Percentiles rank a stretch among this genome's conserved stretches.
Evolutionary conservation across 1,140 invertebrate genomes (phyloP).

Genomic region (Subanguina moxae): DNA sequence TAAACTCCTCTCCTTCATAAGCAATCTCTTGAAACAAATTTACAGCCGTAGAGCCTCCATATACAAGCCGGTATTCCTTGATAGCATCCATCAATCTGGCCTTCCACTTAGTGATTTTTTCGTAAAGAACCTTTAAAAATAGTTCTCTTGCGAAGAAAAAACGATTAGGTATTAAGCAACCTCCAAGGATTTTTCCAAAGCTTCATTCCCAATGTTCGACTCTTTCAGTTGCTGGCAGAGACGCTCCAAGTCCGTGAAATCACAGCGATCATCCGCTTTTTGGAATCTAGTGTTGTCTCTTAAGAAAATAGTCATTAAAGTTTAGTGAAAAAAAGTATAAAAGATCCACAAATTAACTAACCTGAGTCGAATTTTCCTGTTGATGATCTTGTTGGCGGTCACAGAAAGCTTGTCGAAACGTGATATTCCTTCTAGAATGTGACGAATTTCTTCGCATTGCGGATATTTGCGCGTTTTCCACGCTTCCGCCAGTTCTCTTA

Average conservation of each 20-base stretch:
- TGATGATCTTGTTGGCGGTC: slow-evolving; percentile 16
- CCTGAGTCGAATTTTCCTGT: slow-evolving; percentile 34
- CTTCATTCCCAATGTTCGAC: slow-evolving; percentile 22
- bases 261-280: slow-evolving; percentile 34
- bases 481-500: slow-evolving; percentile 21
- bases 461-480: slow-evolving; percentile 26
- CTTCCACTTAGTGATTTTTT: slow-evolving; percentile 25
- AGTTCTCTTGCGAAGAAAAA: background rate
- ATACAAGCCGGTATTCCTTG: background rate
- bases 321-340: slow-evolving; percentile 2
- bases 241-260: slow-evolving; percentile 24
- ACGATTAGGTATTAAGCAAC: background rate
- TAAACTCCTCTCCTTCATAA: slow-evolving; percentile 18
- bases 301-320: background rate
- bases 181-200: slow-evolving; percentile 22
- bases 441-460: slow-evolving; percentile 35
- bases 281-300: slow-evolving; percentile 43
- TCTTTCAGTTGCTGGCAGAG: slow-evolving; percentile 29
- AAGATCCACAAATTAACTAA: slow-evolving; percentile 16
- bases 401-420: slow-evolving; percentile 24
- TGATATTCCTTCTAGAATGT: slow-evolving; percentile 3
- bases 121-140: slow-evolving; percentile 27
- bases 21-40: slow-evolving; percentile 14
- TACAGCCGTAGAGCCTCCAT: slow-evolving; percentile 2
- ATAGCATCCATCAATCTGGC: background rate